These are phyloP conservation scores for Myotis yumanensis DNA, from an alignment of 2,113 vertebrate genomes.

Conservation along the genomic window DNA sequence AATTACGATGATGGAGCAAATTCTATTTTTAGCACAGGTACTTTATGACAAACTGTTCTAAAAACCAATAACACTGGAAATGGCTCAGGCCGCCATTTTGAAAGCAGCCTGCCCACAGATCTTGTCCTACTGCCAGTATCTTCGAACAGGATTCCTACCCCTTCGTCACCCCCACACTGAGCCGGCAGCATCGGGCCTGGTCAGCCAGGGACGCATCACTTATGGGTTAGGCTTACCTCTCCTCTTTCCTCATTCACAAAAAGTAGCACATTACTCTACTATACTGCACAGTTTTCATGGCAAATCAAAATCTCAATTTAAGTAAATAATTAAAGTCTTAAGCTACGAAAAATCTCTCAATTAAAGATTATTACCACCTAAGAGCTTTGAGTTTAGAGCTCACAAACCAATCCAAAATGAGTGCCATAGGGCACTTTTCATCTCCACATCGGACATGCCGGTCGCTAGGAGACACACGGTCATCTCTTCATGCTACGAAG, in stretches of 20 bases:
- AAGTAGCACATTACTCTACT: background rate
- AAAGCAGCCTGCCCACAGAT: background rate
- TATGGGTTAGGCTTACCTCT: background rate
- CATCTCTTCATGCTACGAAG: background rate
- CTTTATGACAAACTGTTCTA: background rate
- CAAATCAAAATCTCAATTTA: background rate
- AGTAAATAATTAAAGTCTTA: background rate
- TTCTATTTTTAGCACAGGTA: background rate
- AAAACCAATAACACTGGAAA: background rate
- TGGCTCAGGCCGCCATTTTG: background rate
- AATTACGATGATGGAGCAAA: background rate
- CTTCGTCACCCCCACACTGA: background rate
- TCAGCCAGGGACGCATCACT: background rate
- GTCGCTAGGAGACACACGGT: background rate
- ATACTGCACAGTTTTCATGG: background rate
- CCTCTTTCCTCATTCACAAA: background rate
- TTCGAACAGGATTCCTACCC: background rate
- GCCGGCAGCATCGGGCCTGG: accelerated
- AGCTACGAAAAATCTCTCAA: background rate
- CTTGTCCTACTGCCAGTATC: no score
- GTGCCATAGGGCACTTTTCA: background rate
- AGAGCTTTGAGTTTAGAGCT: background rate
- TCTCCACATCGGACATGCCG: background rate
- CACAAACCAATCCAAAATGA: background rate
- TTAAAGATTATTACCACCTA: background rate